phyloP scores from a whole-genome alignment of 2,888 invertebrate species.

The Gymnocheta viridis region DNA sequence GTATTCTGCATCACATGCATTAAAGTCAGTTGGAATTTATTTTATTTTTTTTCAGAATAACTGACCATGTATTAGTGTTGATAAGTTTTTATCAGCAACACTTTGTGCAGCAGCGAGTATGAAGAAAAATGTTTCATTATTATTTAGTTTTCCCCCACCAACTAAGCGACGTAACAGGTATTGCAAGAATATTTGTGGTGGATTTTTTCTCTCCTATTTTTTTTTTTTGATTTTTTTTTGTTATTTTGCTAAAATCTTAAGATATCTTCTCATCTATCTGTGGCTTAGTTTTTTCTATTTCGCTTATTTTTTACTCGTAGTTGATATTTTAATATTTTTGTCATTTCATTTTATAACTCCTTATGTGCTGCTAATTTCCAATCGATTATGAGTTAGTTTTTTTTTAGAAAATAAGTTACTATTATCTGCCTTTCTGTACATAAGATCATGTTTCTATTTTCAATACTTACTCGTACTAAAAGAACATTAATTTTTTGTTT shows the following conservation, averaged over 20 bases:
- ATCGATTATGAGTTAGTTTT: not conserved
- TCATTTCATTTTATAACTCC: conserved; percentile 20
- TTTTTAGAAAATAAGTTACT: not conserved
- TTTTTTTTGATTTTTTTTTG: not conserved
- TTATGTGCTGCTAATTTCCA: conserved; percentile 3
- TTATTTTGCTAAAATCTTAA: not conserved
- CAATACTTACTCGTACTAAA: conserved; percentile 12
- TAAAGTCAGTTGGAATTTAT: conserved; percentile 37
- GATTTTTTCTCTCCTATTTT: too few relatives aligned
- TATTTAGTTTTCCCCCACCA: not conserved
- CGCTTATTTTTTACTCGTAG: not conserved
- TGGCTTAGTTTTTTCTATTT: conserved; percentile 4
- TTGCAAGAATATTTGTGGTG: not conserved
- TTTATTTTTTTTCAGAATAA: not conserved
- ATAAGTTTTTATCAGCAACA: conserved; percentile 48
- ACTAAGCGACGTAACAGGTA: not conserved
- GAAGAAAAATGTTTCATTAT: conserved; percentile 26
- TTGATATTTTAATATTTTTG: conserved; percentile 3
- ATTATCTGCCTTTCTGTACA: not conserved
- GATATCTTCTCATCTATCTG: not conserved
- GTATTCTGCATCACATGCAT: not conserved
- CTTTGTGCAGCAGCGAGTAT: conserved; percentile 5
- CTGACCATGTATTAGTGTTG: not conserved
- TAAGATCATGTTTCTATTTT: not conserved
- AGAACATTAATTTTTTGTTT: conserved; percentile 9